Conservation (phyloP, 1,140 invertebrate species). For the Hydropsyche tenuis region DNA sequence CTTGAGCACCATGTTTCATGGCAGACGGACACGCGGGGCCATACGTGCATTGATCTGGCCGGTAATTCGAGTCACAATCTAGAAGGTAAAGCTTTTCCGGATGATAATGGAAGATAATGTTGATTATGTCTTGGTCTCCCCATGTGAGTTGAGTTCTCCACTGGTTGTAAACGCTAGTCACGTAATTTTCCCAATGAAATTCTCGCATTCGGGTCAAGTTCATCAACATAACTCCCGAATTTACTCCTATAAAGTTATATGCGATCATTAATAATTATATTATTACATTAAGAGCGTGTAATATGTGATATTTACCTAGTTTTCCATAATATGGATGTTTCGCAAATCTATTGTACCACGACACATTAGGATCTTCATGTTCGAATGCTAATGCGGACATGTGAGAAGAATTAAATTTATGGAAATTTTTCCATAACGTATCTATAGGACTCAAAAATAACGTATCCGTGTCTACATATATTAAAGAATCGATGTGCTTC, state of each 20-base stretch:
- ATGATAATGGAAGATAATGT: slow-evolving; percentile 93
- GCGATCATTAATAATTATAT: neutral
- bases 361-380: slow-evolving; percentile 88
- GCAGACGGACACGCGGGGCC: slow-evolving; percentile 82
- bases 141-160: slow-evolving; percentile 89
- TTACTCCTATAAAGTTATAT: slow-evolving; percentile 70
- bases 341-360: slow-evolving; percentile 96
- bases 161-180: slow-evolving; percentile 83
- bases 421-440: slow-evolving; percentile 83
- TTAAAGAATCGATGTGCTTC: slow-evolving; percentile 79
- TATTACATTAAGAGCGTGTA: neutral
- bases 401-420: slow-evolving; percentile 84
- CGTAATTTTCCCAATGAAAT: slow-evolving; percentile 84
- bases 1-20: slow-evolving; percentile 75
- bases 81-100: slow-evolving; percentile 82
- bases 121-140: slow-evolving; percentile 98
- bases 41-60: slow-evolving; percentile 96
- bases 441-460: slow-evolving; percentile 84
- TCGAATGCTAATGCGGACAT: slow-evolving; percentile 88
- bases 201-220: slow-evolving; percentile 90
- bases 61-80: slow-evolving; percentile 89
- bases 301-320: slow-evolving; percentile 66
- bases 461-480: slow-evolving; percentile 95
- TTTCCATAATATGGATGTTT: slow-evolving; percentile 92
- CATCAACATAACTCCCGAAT: slow-evolving; percentile 97